A percentile compares a stretch with the other conserved stretches of the same genome.
Evolutionary conservation across 2,113 vertebrate genomes (phyloP).

Genomic region (Lagopus leucura): DNA sequence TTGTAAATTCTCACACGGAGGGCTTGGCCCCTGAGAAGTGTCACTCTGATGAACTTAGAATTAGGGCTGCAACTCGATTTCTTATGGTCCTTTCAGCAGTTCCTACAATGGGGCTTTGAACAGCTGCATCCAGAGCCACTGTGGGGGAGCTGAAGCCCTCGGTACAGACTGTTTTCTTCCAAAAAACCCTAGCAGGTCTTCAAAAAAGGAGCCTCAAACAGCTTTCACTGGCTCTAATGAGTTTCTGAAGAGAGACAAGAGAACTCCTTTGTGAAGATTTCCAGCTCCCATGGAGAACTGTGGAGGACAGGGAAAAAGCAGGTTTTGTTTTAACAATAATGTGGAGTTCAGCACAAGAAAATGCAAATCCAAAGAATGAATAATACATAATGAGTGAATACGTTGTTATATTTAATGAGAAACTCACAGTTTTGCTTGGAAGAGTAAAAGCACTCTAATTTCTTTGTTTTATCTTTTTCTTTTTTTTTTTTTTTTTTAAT

Average conservation of each 20-base stretch:
- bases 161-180: slow-evolving; percentile 65
- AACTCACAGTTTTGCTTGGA: slow-evolving; percentile 18
- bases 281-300: slow-evolving; percentile 63
- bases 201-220: slow-evolving; percentile 45
- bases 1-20: not conserved
- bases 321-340: slow-evolving; percentile 61
- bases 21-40: not conserved
- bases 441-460: not conserved
- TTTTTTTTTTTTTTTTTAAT: not conserved
- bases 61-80: not conserved
- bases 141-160: slow-evolving; percentile 32
- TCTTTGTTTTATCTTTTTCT: not conserved
- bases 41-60: not conserved
- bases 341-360: slow-evolving; percentile 51
- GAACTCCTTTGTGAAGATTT: slow-evolving; percentile 44
- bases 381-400: slow-evolving; percentile 31
- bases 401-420: not conserved
- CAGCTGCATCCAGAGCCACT: slow-evolving; percentile 2
- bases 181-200: slow-evolving; percentile 55
- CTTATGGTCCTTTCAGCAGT: slow-evolving; percentile 33
- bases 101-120: slow-evolving; percentile 47
- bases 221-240: slow-evolving; percentile 32
- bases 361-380: slow-evolving; percentile 12
- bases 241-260: slow-evolving; percentile 65
- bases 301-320: slow-evolving; percentile 29